Evolutionary conservation across 2,888 invertebrate species (phyloP).

Genomic region (Andrena dorsata): DNA sequence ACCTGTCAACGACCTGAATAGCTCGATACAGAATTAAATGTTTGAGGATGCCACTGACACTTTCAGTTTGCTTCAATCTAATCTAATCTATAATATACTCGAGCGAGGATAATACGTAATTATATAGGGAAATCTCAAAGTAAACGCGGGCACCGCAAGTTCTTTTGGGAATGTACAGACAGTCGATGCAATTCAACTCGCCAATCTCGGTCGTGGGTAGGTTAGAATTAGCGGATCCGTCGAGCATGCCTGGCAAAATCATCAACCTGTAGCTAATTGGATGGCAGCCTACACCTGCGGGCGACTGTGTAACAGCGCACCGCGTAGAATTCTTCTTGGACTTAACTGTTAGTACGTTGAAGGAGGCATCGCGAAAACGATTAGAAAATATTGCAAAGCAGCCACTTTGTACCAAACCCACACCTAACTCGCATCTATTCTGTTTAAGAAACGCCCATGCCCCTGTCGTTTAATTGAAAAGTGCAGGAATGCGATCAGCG

Average conservation of each 20-base stretch:
- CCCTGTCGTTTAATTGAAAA: slow-evolving; percentile 1
- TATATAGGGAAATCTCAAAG: slow-evolving; percentile 21
- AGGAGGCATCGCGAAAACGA: slow-evolving; percentile 34
- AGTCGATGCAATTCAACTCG: slow-evolving; percentile 48
- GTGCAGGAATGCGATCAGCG: not conserved
- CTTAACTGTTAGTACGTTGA: slow-evolving; percentile 40
- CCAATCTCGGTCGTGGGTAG: slow-evolving; percentile 34
- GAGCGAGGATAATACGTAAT: slow-evolving; percentile 11
- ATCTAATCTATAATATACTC: not conserved
- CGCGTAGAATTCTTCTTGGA: slow-evolving; percentile 25
- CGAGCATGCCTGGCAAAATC: slow-evolving; percentile 59
- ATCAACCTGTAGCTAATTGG: slow-evolving; percentile 67
- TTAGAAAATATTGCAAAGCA: slow-evolving; percentile 12
- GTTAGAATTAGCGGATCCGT: slow-evolving; percentile 57
- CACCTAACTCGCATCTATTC: no score
- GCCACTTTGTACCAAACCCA: not conserved
- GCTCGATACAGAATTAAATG: not conserved
- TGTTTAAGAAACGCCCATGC: not conserved
- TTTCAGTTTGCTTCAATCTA: no score
- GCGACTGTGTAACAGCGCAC: slow-evolving; percentile 36
- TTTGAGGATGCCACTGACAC: not conserved
- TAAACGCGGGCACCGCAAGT: slow-evolving; percentile 29
- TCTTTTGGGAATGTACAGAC: slow-evolving; percentile 28
- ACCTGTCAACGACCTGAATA: not conserved
- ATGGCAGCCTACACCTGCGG: slow-evolving; percentile 57